phyloP scores from a whole-genome alignment of 2,888 invertebrate species.

The Phaonia tiefii region DNA sequence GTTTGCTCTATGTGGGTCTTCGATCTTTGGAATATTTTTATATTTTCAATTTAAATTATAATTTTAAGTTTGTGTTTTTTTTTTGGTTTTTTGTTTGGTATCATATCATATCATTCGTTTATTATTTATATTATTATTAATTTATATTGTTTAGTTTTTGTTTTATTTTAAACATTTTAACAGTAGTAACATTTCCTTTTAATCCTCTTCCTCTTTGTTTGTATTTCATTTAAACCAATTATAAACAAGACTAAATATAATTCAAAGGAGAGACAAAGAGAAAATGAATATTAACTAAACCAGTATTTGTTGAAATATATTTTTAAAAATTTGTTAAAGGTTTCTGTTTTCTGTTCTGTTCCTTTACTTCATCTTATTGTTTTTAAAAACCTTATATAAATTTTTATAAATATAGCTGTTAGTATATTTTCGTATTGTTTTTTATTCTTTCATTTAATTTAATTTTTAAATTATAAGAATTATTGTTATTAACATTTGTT shows the following conservation, averaged over 20 bases:
- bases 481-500: constrained; percentile 20
- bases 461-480: constrained; percentile 25
- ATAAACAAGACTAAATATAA: constrained; percentile 26
- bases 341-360: too few species aligned
- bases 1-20: constrained; percentile 25
- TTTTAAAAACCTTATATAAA: too few species aligned
- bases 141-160: constrained; percentile 1
- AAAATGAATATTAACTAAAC: constrained; percentile 24
- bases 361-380: too few species aligned
- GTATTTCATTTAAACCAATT: constrained; percentile 43
- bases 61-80: background rate
- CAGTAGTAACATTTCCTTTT: constrained; percentile 24
- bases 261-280: background rate
- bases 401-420: too few species aligned
- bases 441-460: background rate
- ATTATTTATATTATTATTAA: constrained; percentile 49
- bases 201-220: constrained; percentile 3
- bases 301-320: background rate
- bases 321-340: too few species aligned
- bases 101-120: constrained; percentile 46
- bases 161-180: constrained; percentile 46
- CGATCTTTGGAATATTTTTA: constrained; percentile 37
- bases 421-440: constrained; percentile 7
- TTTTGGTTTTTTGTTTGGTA: constrained; percentile 19
- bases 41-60: constrained; percentile 64